Evolutionary conservation across 1,140 invertebrate species (phyloP), one percentile per base, ranked within the genome.

Genomic region (Ostrea edulis): DNA sequence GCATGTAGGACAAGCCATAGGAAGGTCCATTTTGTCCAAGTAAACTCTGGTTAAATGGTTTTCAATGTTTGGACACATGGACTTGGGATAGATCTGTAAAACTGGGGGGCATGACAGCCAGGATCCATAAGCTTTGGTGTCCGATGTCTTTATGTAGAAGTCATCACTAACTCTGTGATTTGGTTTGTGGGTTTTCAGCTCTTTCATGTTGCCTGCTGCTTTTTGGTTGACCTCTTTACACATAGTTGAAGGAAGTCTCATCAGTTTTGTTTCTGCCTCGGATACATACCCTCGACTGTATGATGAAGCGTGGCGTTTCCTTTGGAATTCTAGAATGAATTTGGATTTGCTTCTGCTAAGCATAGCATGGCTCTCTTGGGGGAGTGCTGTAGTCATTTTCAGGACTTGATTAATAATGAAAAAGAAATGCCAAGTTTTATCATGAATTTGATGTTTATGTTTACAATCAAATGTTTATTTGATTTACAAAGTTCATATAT

Each of bases 1-100:
- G 22, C 88, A 89, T 4, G 88, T 89, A 9, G 88, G 88, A 81
- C 88, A 89, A 20, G 88, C 88, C 20, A 87, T 22, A 9, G 88
- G 88, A 52, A 89, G 86, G 20, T 68, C 86, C 0, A 65, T 25
- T 65, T 86, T 89, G 20, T 84, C 55, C 9, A 85, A 55, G 71
- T 71, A 82, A 51, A 89, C 22, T 55, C 58, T 84, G 8, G 81
- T 51, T 29, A 89, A 25, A 35, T 89, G 88, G 9, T 85, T 81
- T 11, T 84, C 29, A 9, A 85, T 58, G 29, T 89, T 65, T 20
- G 88, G 88, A 54, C 88, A 89, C 88, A 89, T 89, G 8, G n/a
- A 85, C 0, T 82, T 71, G n/a, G 88, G 88, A 22, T 87, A 84
- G 17, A 85, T 20, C 22, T 51, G 22, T 8, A 35, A 35, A 44